Evolutionary conservation across 2,113 vertebrate species (phyloP).

Genomic region (Cyprinodon variegatus): DNA sequence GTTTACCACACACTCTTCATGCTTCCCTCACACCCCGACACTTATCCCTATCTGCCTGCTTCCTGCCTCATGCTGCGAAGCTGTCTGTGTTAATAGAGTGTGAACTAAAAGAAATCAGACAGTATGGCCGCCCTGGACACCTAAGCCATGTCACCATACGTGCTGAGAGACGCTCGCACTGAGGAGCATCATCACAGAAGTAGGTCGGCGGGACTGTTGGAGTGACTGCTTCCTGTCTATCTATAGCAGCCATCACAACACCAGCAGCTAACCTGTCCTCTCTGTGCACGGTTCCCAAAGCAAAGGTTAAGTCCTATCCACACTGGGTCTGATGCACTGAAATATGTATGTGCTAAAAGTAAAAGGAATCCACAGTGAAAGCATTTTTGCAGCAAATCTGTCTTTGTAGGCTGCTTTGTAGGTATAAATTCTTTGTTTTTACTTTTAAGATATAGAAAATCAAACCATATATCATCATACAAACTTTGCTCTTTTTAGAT

Average conservation of each 20-base stretch:
- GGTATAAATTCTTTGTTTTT: neutral
- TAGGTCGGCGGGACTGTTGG: constrained; percentile 46
- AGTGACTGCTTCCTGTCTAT: constrained; percentile 31
- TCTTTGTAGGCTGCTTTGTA: neutral
- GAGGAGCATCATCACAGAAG: constrained; percentile 18
- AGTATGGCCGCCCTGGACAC: neutral
- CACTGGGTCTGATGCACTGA: constrained; percentile 21
- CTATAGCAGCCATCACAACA: constrained; percentile 27
- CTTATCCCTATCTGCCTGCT: constrained; percentile 20
- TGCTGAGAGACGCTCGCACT: neutral
- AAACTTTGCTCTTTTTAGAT: neutral
- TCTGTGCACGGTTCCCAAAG: constrained; percentile 1
- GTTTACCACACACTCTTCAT: constrained; percentile 18
- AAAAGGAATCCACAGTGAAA: constrained; percentile 1
- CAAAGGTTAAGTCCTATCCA: constrained; percentile 35
- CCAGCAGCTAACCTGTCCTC: neutral
- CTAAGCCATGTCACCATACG: neutral
- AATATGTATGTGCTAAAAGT: constrained; percentile 47
- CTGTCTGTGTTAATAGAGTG: constrained; percentile 26
- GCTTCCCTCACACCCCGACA: constrained; percentile 32
- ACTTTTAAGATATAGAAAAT: neutral
- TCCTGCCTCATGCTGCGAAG: constrained; percentile 11
- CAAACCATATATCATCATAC: neutral
- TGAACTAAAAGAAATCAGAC: constrained; percentile 14
- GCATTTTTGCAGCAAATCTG: neutral